Evolutionary conservation across 2,888 invertebrate species (phyloP), one percentile per base, ranked within the genome.

Genomic region (Branchipolynoe longqiensis): DNA sequence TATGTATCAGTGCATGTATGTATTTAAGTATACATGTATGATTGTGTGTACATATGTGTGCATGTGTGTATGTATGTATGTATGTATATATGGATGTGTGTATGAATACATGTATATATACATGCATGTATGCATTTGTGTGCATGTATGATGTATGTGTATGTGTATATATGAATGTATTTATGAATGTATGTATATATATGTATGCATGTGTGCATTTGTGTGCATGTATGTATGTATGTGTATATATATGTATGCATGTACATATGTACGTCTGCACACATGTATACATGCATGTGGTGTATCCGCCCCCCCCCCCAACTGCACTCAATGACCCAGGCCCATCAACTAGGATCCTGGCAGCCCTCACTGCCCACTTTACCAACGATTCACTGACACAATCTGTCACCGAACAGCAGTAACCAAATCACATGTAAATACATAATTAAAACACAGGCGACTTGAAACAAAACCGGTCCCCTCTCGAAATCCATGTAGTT

Each of bases 301-400:
- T n/a, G n/a, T n/a, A 18, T 8, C 22, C 25, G 56, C 22, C n/a
- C 22, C 25, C 56, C 56, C 3, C 18, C 3, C 22, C n/a, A n/a
- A 12, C 1, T 56, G 56, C 25, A 56, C 56, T 56, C 22, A 56
- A 14, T 56, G 56, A 56, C 56, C 56, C 56, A n/a, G 56, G 22
- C n/a, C 56, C 56, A 3, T n/a, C 25, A 56, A 56, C 25, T 56
- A 56, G 56, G 56, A 56, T 56, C 56, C 56, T 56, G 56, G 56
- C 56, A 25, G 56, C 56, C 56, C 56, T 25, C 3, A 3, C n/a
- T 14, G n/a, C 56, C 56, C 56, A 1, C 25, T 56, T 56, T 25
- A 56, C 56, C 56, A 56, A 22, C 56, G n/a, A 8, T 14, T 25
- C 25, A 25, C 48, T 56, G n/a, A 22, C 18, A 3, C 56, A 56